Base-by-base conservation (phyloP, 2,113 vertebrate species). In the Bucco capensis region DNA sequence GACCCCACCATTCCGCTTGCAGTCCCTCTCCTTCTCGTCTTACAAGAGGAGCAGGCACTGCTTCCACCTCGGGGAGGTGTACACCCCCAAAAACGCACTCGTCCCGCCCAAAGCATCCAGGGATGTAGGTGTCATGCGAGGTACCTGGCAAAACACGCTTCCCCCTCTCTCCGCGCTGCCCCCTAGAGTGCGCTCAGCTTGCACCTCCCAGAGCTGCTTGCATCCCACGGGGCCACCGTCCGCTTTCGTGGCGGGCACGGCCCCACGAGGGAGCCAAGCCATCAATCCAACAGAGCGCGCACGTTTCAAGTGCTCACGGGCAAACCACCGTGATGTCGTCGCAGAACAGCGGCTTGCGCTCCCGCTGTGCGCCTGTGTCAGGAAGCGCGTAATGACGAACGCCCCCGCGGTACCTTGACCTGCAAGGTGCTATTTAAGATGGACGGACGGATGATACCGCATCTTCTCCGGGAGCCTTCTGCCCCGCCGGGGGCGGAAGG, bases 381-480 rank as follows among this genome's bases (percentile, higher is more conserved):
- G 37, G 19, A 5, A 19, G 19, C 23, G 71, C 25, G 31, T 64
- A 24, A 3, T 2, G 15, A 10, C 1, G 19, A 19, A 21, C 2
- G 23, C 4, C n/a, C 30, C 60, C 2, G 30, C 19, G 9, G 31
- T 21, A 47, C 9, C 19, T 14, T 6, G 61, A 17, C 24, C 56
- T 4, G 18, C 40, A 5, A 5, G 4, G 28, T 18, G 49, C 14
- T 8, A 3, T 16, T 38, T 9, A 27, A 42, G 58, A 3, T 44
- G 49, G 49, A 6, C 2, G 35, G n/a, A 33, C 25, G 44, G 25
- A 1, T 14, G 19, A 21, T 6, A 38, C 2, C 2, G 9, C 6
- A 30, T 2, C 40, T 6, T 22, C 54, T 18, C 19, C 19, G 12
- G 14, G 37, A 86, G 17, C 51, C 49, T 58, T n/a, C n/a, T n/a